These are phyloP conservation scores for Ptychochromis oligacanthus DNA, from an alignment of 2,113 vertebrate genomes.

Conservation along the genomic window DNA sequence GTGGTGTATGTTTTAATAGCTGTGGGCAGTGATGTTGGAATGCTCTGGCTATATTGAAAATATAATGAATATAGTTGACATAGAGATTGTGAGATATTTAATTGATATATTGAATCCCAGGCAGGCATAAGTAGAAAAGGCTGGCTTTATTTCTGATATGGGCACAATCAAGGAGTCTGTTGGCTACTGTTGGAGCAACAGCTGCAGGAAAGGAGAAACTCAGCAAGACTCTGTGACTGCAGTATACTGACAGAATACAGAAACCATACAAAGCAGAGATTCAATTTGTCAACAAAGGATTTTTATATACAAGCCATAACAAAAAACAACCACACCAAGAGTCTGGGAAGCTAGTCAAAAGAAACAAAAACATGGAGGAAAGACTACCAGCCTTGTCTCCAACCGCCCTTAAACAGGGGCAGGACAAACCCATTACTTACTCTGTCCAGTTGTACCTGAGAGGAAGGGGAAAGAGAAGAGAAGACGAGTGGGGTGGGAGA, in stretches of 20 bases:
- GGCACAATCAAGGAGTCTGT: not conserved
- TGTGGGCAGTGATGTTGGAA: not conserved
- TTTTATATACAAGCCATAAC: not conserved
- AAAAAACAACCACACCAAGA: not conserved
- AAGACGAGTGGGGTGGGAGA: not conserved
- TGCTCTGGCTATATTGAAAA: constrained; percentile 15
- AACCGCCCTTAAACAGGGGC: not conserved
- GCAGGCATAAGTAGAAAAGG: not conserved
- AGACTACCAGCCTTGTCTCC: not conserved
- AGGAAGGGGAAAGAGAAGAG: not conserved
- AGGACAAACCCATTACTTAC: too few relatives aligned
- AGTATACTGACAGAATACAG: not conserved
- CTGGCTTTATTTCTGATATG: not conserved
- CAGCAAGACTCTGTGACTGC: not conserved
- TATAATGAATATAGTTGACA: constrained; percentile 26
- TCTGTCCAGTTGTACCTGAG: not conserved
- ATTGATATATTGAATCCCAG: constrained; percentile 3
- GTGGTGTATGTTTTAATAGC: constrained; percentile 21
- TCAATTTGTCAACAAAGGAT: not conserved
- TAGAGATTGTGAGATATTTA: constrained; percentile 30
- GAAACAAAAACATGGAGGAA: not conserved
- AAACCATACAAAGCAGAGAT: not conserved
- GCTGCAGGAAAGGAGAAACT: not conserved
- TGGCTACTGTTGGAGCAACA: not conserved
- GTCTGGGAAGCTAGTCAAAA: not conserved